Conservation (phyloP, 1,140 invertebrate genomes). For the Papilio aristodemus region DNA sequence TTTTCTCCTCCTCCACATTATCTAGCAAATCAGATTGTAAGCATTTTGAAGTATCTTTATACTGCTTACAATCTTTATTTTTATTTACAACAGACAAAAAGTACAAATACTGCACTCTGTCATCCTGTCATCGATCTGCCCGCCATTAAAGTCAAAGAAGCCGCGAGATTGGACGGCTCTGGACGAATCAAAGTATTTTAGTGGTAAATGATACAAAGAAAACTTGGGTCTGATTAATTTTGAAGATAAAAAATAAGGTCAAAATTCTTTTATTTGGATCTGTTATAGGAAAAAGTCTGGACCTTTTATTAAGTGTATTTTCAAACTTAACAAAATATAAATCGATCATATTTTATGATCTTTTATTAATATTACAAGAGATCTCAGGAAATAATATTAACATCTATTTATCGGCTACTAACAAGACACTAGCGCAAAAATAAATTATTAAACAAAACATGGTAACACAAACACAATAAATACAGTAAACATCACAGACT, state of each 20-base stretch:
- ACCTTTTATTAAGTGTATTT: neutral
- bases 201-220: neutral
- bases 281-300: neutral
- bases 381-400: slow-evolving; percentile 24
- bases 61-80: too few species aligned
- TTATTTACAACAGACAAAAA: too few species aligned
- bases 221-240: neutral
- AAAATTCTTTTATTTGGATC: neutral
- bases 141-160: neutral
- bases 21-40: too few species aligned
- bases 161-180: slow-evolving; percentile 22
- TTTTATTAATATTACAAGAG: slow-evolving; percentile 25
- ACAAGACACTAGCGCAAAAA: slow-evolving; percentile 44
- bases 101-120: too few species aligned
- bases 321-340: slow-evolving; percentile 32
- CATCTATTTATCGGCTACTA: slow-evolving; percentile 29
- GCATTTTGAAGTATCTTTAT: too few species aligned
- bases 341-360: slow-evolving; percentile 6
- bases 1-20: too few species aligned
- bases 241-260: neutral
- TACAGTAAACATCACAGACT: slow-evolving; percentile 73
- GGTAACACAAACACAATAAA: slow-evolving; percentile 59
- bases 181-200: slow-evolving; percentile 8
- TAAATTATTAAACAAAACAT: slow-evolving; percentile 44
- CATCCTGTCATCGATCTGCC: neutral